These are phyloP conservation scores for Regulus satrapa DNA, from an alignment of 2,113 vertebrate genomes.

Conservation along the genomic window DNA sequence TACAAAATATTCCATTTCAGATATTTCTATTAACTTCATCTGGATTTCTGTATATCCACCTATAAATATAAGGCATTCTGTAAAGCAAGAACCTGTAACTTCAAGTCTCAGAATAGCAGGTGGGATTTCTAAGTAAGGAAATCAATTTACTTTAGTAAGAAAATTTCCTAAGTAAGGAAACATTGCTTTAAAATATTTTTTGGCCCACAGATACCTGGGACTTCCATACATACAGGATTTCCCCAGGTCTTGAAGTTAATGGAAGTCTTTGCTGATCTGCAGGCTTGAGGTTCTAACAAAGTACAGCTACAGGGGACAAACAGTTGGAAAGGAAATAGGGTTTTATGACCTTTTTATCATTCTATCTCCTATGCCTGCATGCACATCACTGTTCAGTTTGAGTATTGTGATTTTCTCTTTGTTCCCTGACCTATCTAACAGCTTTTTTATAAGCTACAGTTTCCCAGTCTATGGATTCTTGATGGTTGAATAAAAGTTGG, in stretches of 20 bases:
- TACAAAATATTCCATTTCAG: not conserved
- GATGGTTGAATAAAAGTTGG: not conserved
- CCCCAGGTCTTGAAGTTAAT: not conserved
- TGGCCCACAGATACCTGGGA: accelerated
- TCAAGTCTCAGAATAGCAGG: not conserved
- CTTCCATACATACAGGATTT: not conserved
- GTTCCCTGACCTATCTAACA: not conserved
- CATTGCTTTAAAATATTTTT: not conserved
- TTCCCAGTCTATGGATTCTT: not conserved
- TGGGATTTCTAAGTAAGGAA: not conserved
- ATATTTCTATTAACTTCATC: not conserved
- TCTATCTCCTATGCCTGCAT: not conserved
- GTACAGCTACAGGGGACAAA: not conserved
- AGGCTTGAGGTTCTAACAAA: not conserved
- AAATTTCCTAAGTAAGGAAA: not conserved
- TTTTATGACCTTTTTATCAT: not conserved
- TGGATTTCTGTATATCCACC: not conserved
- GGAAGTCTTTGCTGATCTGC: not conserved
- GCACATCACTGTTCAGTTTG: not conserved
- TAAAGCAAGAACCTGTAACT: not conserved
- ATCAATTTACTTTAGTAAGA: not conserved
- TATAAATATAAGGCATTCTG: not conserved
- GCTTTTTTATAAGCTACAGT: not conserved
- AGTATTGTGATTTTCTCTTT: not conserved
- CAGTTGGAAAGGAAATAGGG: not conserved